Evolutionary conservation across 1,140 invertebrate genomes (phyloP).

Genomic region (Pseudomyrmex sp.): DNA sequence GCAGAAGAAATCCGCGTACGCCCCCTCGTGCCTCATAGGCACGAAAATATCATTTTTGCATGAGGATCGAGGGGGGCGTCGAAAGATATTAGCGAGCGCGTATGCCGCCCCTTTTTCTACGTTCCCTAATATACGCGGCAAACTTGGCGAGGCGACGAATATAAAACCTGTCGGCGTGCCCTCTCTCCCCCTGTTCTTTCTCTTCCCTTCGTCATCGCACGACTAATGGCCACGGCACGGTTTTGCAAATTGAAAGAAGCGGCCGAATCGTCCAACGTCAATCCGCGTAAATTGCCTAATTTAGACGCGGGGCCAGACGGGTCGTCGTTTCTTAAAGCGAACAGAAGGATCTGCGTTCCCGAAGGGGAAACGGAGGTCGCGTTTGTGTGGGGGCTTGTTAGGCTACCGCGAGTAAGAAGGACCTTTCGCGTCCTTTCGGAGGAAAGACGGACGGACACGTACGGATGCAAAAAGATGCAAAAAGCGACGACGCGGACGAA

Average conservation of each 20-base stretch:
- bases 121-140: conserved; percentile 62
- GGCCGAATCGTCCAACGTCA: conserved; percentile 57
- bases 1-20: conserved; percentile 58
- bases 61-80: conserved; percentile 42
- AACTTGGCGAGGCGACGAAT: conserved; percentile 67
- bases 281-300: conserved; percentile 80
- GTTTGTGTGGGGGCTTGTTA: conserved; percentile 62
- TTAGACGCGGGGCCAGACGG: conserved; percentile 73
- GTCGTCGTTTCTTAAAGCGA: conserved; percentile 67
- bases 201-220: conserved; percentile 34
- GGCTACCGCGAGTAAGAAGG: conserved; percentile 57
- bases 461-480: not conserved
- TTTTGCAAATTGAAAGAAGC: conserved; percentile 68
- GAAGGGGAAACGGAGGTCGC: not conserved
- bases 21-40: conserved; percentile 43
- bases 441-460: too few species aligned
- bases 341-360: conserved; percentile 39
- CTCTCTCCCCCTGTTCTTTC: conserved; percentile 38
- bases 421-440: not conserved
- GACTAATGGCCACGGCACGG: conserved; percentile 70
- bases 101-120: conserved; percentile 59
- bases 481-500: not conserved
- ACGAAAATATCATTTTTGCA: conserved; percentile 65
- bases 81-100: conserved; percentile 66
- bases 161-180: conserved; percentile 63